Conservation (phyloP, 2,113 vertebrate genomes). For the Crotalus helleri region DNA sequence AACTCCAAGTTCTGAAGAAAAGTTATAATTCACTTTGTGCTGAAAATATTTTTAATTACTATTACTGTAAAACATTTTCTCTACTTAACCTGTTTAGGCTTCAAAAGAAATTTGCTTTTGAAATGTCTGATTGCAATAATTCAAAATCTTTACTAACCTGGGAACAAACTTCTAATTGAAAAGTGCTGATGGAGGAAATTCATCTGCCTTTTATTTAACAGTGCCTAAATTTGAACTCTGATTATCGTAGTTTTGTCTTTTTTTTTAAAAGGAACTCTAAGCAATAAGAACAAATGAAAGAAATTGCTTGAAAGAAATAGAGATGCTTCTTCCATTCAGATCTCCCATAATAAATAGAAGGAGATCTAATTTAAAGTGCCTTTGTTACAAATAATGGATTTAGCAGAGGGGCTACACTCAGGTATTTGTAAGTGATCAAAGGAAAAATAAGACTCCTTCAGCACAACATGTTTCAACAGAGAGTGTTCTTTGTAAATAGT, state of each 20-base stretch:
- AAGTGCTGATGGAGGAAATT: slow-evolving; percentile 50
- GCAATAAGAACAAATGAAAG: slow-evolving; percentile 48
- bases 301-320: slow-evolving; percentile 57
- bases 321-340: slow-evolving; percentile 49
- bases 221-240: slow-evolving; percentile 55
- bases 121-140: slow-evolving; percentile 46
- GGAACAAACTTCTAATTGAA: slow-evolving; percentile 43
- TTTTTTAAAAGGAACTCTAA: slow-evolving; percentile 42
- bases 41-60: slow-evolving; percentile 48
- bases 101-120: slow-evolving; percentile 53
- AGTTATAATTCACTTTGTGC: slow-evolving; percentile 50
- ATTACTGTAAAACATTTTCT: slow-evolving; percentile 34
- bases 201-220: slow-evolving; percentile 66
- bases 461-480: slow-evolving; percentile 21
- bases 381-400: slow-evolving; percentile 54
- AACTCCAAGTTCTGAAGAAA: slow-evolving; percentile 38
- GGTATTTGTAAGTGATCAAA: slow-evolving; percentile 16
- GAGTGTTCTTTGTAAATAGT: background rate
- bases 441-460: slow-evolving; percentile 31
- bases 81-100: background rate
- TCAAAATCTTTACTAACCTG: slow-evolving; percentile 47
- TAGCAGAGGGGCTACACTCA: background rate
- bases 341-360: slow-evolving; percentile 54
- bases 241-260: slow-evolving; percentile 49
- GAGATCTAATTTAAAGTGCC: slow-evolving; percentile 54